Percentiles rank a stretch among this genome's conserved stretches.
These are phyloP conservation scores for Globia sparganii DNA, from an alignment of 2,888 invertebrate species.

Conservation along the genomic window DNA sequence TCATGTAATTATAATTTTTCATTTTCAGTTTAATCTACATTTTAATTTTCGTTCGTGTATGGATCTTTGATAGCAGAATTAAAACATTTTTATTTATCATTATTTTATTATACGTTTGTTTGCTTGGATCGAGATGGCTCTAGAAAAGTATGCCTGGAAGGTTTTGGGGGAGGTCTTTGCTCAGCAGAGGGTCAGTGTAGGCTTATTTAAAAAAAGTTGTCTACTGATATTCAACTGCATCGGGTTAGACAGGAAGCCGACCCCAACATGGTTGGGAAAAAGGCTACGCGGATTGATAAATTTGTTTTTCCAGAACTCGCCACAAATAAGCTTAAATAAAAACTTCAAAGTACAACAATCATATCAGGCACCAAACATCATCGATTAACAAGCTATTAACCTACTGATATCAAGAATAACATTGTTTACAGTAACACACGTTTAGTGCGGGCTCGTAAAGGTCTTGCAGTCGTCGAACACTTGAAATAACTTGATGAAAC, in stretches of 20 bases:
- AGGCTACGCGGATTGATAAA: not conserved
- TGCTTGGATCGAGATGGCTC: not conserved
- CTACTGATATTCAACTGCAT: not conserved
- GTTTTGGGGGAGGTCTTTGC: not conserved
- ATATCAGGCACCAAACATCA: constrained; percentile 30
- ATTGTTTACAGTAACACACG: constrained; percentile 58
- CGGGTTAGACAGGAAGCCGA: not conserved
- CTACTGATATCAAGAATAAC: constrained; percentile 59
- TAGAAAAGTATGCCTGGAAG: not conserved
- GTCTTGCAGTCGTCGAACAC: constrained; percentile 64
- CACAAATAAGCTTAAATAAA: constrained; percentile 10
- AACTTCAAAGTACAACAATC: constrained; percentile 48
- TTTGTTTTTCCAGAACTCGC: constrained; percentile 6
- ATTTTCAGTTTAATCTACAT: too few relatives aligned
- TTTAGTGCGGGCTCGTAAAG: constrained; percentile 66
- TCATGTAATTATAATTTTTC: too few relatives aligned
- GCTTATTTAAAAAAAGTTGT: not conserved
- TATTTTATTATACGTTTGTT: constrained; percentile 1
- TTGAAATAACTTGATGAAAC: constrained; percentile 75
- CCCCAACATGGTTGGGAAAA: not conserved
- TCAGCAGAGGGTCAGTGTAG: not conserved
- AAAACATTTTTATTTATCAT: too few relatives aligned
- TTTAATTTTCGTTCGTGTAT: too few relatives aligned
- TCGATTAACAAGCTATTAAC: constrained; percentile 64
- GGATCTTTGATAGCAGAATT: too few relatives aligned